These are phyloP conservation scores for Gandaritis pyraliata DNA, from an alignment of 2,888 invertebrate genomes.

Conservation along the genomic window DNA sequence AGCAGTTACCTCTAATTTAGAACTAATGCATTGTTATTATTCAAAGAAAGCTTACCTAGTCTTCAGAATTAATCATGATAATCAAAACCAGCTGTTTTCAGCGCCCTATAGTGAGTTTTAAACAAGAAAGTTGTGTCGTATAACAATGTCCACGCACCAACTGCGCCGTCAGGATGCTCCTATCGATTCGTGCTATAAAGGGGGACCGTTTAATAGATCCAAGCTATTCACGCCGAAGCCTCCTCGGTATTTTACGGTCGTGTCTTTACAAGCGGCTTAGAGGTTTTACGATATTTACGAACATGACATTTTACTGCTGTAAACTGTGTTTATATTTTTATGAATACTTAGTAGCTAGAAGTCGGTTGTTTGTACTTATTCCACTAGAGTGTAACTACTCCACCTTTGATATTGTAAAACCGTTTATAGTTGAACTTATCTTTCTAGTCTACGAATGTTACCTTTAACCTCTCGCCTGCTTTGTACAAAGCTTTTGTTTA, in stretches of 20 bases:
- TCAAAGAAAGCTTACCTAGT: too few relatives aligned
- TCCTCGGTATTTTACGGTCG: slow-evolving; percentile 43
- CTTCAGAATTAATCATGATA: too few relatives aligned
- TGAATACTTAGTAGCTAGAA: not conserved
- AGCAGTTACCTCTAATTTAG: too few relatives aligned
- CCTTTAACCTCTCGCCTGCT: too few relatives aligned
- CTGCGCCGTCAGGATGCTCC: slow-evolving; percentile 50
- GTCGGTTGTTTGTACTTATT: not conserved
- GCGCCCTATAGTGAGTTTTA: too few relatives aligned
- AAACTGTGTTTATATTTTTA: slow-evolving; percentile 17
- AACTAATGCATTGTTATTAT: too few relatives aligned
- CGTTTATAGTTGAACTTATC: too few relatives aligned
- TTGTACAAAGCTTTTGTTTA: too few relatives aligned
- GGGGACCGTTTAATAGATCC: slow-evolving; percentile 59
- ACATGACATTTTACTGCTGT: slow-evolving; percentile 35
- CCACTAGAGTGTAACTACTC: too few relatives aligned
- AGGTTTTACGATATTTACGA: slow-evolving; percentile 53
- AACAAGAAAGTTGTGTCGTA: slow-evolving; percentile 8
- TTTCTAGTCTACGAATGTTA: too few relatives aligned
- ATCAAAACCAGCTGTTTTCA: too few relatives aligned
- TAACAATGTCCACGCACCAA: slow-evolving; percentile 39
- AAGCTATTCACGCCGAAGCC: slow-evolving; percentile 53
- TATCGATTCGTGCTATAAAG: slow-evolving; percentile 69
- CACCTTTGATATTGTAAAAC: too few relatives aligned
- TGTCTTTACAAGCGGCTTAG: slow-evolving; percentile 54